A percentile compares a stretch with the other conserved stretches of the same genome.
Conservation (phyloP, 2,113 vertebrate species). For the Falcunculus frontatus region DNA sequence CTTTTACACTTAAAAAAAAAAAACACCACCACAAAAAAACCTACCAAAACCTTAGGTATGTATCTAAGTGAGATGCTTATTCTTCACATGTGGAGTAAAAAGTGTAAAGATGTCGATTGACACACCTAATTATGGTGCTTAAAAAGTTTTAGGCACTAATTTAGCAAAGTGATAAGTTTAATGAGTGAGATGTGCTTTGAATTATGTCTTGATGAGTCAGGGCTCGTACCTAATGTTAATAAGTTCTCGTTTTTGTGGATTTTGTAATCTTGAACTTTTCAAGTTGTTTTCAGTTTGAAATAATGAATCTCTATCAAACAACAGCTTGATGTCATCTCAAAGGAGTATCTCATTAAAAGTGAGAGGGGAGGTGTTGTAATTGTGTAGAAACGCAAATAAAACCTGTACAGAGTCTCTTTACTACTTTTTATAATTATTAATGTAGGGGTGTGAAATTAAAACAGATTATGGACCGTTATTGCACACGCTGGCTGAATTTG, state of each 20-base stretch:
- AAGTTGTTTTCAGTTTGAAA: neutral
- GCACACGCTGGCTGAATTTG: conserved; percentile 94
- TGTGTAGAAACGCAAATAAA: conserved; percentile 14
- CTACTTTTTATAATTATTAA: conserved; percentile 53
- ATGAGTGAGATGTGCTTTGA: neutral
- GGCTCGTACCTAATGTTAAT: neutral
- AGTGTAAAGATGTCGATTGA: neutral
- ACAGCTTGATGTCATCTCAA: neutral
- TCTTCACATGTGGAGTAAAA: neutral
- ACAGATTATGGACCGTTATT: conserved; percentile 94
- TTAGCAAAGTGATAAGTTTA: neutral
- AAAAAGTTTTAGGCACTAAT: neutral
- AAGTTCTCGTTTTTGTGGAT: neutral
- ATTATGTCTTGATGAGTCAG: neutral
- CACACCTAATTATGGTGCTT: neutral
- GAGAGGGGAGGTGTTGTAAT: neutral
- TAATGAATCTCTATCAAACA: neutral
- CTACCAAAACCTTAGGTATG: neutral
- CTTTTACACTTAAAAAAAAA: neutral
- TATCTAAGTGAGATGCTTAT: neutral
- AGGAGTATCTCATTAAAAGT: neutral
- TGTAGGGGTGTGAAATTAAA: conserved; percentile 88
- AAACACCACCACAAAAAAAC: fast-evolving
- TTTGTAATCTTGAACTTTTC: neutral
- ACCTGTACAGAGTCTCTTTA: conserved; percentile 19